Percentiles rank a stretch among this genome's conserved stretches.
Conservation (phyloP, 2,797 vertebrate species). For the Channa striata region DNA sequence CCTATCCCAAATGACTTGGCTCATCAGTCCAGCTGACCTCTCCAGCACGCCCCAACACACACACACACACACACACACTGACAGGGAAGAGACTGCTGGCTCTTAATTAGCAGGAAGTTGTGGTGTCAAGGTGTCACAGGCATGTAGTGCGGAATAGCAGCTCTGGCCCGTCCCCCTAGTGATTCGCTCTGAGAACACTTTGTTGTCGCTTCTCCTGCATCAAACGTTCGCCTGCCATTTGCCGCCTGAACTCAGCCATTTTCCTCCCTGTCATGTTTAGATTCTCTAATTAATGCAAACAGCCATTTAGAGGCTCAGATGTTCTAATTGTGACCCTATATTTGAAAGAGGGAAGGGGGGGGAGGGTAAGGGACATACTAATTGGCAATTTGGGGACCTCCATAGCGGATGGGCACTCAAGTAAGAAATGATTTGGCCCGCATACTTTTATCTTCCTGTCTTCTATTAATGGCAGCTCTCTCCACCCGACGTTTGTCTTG, state of each 20-base stretch:
- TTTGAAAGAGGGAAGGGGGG: slow-evolving; percentile 22
- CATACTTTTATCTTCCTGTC: slow-evolving; percentile 64
- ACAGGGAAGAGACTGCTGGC: slow-evolving; percentile 77
- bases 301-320: slow-evolving; percentile 60
- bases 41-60: slow-evolving; percentile 26
- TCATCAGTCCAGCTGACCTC: slow-evolving; percentile 72
- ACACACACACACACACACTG: slow-evolving; percentile 52
- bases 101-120: slow-evolving; percentile 90
- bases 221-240: slow-evolving; percentile 43
- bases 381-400: slow-evolving; percentile 81
- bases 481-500: slow-evolving; percentile 46
- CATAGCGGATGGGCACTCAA: slow-evolving; percentile 61
- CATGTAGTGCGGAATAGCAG: slow-evolving; percentile 57
- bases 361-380: slow-evolving; percentile 62
- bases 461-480: slow-evolving; percentile 39
- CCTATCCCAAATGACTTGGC: slow-evolving; percentile 65
- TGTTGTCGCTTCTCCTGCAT: slow-evolving; percentile 78
- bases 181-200: slow-evolving; percentile 73
- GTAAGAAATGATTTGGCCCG: slow-evolving; percentile 71
- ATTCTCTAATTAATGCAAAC: slow-evolving; percentile 64
- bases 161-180: slow-evolving; percentile 62
- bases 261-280: slow-evolving; percentile 52
- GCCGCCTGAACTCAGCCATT: slow-evolving; percentile 41
- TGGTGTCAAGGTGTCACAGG: slow-evolving; percentile 85
- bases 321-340: slow-evolving; percentile 62